Evolutionary conservation across 2,113 vertebrate genomes (phyloP).

Genomic region (Protobothrops flavoviridis): DNA sequence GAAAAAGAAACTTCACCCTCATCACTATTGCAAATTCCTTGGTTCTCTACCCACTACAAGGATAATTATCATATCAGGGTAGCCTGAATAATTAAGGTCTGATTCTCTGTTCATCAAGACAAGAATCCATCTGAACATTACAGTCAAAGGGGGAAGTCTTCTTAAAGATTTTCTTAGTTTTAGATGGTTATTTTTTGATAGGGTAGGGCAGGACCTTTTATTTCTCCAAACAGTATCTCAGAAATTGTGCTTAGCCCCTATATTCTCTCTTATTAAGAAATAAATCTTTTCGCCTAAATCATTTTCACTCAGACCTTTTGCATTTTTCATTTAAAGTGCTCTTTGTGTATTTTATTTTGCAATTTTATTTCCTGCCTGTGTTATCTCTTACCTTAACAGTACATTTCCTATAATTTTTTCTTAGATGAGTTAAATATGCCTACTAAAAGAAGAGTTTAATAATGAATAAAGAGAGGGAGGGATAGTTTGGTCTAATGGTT

Average conservation of each 20-base stretch:
- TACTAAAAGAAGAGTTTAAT: not conserved
- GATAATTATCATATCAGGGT: not conserved
- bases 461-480: not conserved
- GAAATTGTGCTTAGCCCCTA: too few relatives aligned
- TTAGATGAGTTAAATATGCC: not conserved
- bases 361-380: not conserved
- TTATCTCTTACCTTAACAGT: not conserved
- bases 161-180: not conserved
- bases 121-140: not conserved
- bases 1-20: too few relatives aligned
- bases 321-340: not conserved
- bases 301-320: not conserved
- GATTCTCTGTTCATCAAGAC: not conserved
- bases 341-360: not conserved
- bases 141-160: not conserved
- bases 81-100: not conserved
- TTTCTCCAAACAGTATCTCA: not conserved
- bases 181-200: not conserved
- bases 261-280: not conserved
- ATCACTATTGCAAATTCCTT: too few relatives aligned
- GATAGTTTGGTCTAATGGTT: too few relatives aligned
- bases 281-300: not conserved
- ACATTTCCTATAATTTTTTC: not conserved
- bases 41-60: too few relatives aligned
- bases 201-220: not conserved